These are phyloP conservation scores for Phytoseiulus persimilis DNA, from an alignment of 2,888 invertebrate species.

Conservation along the genomic window DNA sequence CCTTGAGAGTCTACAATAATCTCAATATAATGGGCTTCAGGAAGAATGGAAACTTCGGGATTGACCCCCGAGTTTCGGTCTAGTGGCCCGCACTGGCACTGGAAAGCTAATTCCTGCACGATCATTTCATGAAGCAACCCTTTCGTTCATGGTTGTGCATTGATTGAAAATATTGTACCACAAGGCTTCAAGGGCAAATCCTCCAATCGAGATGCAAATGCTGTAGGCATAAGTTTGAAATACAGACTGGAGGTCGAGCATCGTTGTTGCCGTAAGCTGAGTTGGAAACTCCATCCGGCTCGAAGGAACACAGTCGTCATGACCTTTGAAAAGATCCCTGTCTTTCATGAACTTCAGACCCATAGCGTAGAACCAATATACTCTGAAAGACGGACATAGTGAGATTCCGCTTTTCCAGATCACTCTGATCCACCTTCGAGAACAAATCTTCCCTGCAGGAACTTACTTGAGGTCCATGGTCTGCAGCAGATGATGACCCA, in stretches of 20 bases:
- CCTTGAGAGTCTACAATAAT: too few relatives aligned
- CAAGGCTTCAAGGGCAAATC: not conserved
- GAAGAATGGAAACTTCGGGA: too few relatives aligned
- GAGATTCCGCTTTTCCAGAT: too few relatives aligned
- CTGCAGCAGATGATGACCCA: not conserved
- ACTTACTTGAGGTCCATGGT: constrained; percentile 23
- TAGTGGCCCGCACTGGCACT: too few relatives aligned
- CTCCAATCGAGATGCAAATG: not conserved
- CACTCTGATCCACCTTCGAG: too few relatives aligned
- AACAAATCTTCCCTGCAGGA: too few relatives aligned
- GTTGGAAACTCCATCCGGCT: not conserved
- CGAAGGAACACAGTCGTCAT: not conserved
- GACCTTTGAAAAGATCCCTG: constrained; percentile 6
- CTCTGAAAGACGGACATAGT: not conserved
- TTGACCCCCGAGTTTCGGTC: too few relatives aligned
- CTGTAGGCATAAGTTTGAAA: not conserved
- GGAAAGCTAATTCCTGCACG: too few relatives aligned
- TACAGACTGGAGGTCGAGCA: constrained; percentile 11
- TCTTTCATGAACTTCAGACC: not conserved
- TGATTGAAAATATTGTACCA: not conserved
- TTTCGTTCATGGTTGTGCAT: too few relatives aligned
- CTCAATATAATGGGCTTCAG: too few relatives aligned
- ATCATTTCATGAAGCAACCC: too few relatives aligned
- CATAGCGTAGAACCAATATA: not conserved
- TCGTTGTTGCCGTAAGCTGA: not conserved